Conservation (phyloP, 2,888 invertebrate species). For the Alloscopus bannaensis region DNA sequence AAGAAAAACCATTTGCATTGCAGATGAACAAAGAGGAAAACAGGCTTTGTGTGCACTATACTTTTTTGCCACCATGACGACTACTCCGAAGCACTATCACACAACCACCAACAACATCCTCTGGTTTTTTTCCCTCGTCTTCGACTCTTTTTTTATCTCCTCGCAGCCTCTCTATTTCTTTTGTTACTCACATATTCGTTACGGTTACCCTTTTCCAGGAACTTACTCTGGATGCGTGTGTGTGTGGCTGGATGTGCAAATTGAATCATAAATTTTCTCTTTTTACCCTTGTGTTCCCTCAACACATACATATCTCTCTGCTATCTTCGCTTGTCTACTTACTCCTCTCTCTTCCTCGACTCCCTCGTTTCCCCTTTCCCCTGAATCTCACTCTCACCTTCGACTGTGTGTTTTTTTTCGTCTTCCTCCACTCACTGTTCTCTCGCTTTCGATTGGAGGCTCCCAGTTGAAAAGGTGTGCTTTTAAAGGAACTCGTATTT, state of each 20-base stretch:
- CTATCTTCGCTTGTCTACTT: conserved; percentile 6
- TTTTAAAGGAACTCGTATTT: too few relatives aligned
- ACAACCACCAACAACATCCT: background rate
- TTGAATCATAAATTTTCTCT: conserved; percentile 73
- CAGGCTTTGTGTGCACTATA: too few relatives aligned
- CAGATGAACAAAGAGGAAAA: conserved; percentile 71
- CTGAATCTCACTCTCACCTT: conserved; percentile 3
- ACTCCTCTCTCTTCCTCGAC: conserved; percentile 10
- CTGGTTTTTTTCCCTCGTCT: conserved; percentile 15
- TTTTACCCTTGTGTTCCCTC: conserved; percentile 61
- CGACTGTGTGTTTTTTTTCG: background rate
- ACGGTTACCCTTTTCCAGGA: conserved; percentile 6
- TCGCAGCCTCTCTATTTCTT: background rate
- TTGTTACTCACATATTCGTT: conserved; percentile 20
- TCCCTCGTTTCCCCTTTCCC: conserved; percentile 13
- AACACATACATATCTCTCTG: conserved; percentile 7
- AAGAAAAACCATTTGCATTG: conserved; percentile 72
- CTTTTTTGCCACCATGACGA: too few relatives aligned
- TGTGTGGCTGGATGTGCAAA: conserved; percentile 72
- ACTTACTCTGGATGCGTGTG: background rate
- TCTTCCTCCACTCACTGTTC: too few relatives aligned
- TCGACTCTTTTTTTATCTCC: conserved; percentile 22
- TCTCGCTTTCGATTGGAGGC: too few relatives aligned
- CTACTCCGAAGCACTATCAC: too few relatives aligned
- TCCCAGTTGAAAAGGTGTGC: too few relatives aligned